Percentiles rank a stretch among this genome's conserved stretches.
Evolutionary conservation across 37 sponge, comb jelly and placozoan species (phyloP).

Genomic region (Halichondria panicea): DNA sequence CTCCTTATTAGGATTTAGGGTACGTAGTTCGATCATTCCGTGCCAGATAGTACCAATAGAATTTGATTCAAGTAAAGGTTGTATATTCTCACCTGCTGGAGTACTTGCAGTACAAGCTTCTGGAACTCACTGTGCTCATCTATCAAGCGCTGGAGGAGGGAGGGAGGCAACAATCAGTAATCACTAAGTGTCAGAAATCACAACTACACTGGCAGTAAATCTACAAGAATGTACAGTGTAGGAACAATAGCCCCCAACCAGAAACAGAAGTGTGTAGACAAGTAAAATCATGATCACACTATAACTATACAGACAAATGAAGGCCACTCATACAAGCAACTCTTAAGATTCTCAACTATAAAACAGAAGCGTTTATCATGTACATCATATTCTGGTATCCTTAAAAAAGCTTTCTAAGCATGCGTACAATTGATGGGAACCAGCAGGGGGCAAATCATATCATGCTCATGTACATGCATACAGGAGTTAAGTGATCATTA

Average conservation of each 20-base stretch:
- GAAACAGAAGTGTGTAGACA: background rate
- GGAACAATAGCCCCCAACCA: too few relatives aligned
- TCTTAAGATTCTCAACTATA: too few relatives aligned
- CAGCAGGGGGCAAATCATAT: too few relatives aligned
- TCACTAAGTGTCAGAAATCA: too few relatives aligned
- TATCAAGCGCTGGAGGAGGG: slow-evolving; percentile 14
- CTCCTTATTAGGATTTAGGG: background rate
- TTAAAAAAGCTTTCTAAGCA: background rate
- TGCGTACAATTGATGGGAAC: background rate
- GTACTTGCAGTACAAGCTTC: slow-evolving; percentile 21
- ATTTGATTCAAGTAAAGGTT: background rate
- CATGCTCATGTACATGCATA: background rate
- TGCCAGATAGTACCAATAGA: background rate
- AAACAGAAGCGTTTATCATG: background rate
- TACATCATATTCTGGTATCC: background rate
- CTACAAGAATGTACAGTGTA: too few relatives aligned
- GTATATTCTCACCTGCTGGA: slow-evolving; percentile 21
- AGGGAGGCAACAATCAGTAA: too few relatives aligned
- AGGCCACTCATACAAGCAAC: background rate
- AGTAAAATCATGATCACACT: background rate
- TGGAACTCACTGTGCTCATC: slow-evolving; percentile 47
- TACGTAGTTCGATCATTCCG: background rate
- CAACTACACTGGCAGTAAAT: too few relatives aligned
- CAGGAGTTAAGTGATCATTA: background rate
- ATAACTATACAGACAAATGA: background rate